These are phyloP conservation scores for Drosophila willistoni DNA, from an alignment of 1,140 invertebrate genomes.

Conservation along the genomic window DNA sequence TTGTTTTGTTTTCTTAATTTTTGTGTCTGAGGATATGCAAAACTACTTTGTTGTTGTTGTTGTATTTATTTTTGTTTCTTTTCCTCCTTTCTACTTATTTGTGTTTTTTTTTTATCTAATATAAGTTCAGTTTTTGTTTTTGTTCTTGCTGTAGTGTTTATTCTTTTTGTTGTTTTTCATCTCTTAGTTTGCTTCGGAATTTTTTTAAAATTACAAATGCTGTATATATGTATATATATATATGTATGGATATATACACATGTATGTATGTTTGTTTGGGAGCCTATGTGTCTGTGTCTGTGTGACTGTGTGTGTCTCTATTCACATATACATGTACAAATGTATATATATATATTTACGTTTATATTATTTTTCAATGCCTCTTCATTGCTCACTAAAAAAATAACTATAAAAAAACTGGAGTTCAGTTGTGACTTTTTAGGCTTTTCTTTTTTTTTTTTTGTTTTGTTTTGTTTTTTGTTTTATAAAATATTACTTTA, in stretches of 20 bases:
- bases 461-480: constrained; percentile 21
- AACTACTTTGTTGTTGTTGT: constrained; percentile 74
- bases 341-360: constrained; percentile 33
- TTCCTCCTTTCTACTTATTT: constrained; percentile 49
- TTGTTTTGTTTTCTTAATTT: constrained; percentile 13
- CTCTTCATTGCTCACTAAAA: constrained; percentile 75
- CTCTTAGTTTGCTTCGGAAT: constrained; percentile 42
- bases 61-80: constrained; percentile 34
- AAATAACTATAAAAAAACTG: constrained; percentile 80
- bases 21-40: constrained; percentile 72
- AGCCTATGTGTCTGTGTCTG: constrained; percentile 35
- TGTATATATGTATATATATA: constrained; percentile 15
- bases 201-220: constrained; percentile 37
- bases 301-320: constrained; percentile 53
- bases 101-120: constrained; percentile 40
- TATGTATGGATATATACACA: constrained; percentile 27
- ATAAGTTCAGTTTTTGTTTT: constrained; percentile 33
- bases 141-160: constrained; percentile 29
- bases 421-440: constrained; percentile 66
- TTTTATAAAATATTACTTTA: constrained; percentile 80
- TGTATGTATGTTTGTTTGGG: background rate
- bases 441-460: constrained; percentile 28
- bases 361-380: constrained; percentile 67
- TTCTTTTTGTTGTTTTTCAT: constrained; percentile 12
- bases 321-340: constrained; percentile 52